Percentiles rank a stretch among this genome's conserved stretches.
Evolutionary conservation across 1,140 invertebrate species (phyloP).

Genomic region (Asbolus verrucosus): DNA sequence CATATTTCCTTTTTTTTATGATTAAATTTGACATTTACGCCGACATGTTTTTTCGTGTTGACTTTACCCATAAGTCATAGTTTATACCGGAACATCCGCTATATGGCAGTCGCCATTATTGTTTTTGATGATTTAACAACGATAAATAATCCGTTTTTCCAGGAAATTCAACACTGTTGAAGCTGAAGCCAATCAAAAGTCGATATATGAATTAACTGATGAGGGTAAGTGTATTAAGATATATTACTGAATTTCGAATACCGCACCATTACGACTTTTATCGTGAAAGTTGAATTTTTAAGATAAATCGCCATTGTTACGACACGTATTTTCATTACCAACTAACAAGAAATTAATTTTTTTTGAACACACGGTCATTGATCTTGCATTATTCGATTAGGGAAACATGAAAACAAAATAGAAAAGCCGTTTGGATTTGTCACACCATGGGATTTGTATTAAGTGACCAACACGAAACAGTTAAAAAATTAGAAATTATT

Average conservation of each 20-base stretch:
- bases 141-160: constrained; percentile 13
- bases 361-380: background rate
- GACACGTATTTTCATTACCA: constrained; percentile 16
- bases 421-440: too few species aligned
- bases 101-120: constrained; percentile 36
- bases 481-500: too few species aligned
- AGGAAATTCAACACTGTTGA: background rate
- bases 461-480: too few species aligned
- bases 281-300: constrained; percentile 27
- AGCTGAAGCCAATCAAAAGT: background rate
- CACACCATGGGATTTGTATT: too few species aligned
- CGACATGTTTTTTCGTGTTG: constrained; percentile 15
- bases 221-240: constrained; percentile 13
- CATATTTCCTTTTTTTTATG: constrained; percentile 8
- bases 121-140: constrained; percentile 28
- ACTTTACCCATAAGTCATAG: constrained; percentile 24
- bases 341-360: background rate
- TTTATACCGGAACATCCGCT: constrained; percentile 41
- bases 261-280: background rate
- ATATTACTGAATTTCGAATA: background rate
- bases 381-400: too few species aligned
- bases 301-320: constrained; percentile 21
- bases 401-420: too few species aligned
- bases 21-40: background rate
- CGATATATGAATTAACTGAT: background rate